A percentile compares a stretch with the other conserved stretches of the same genome.
phyloP scores from a whole-genome alignment of 2,113 vertebrate species.

The Sorex fumeus region DNA sequence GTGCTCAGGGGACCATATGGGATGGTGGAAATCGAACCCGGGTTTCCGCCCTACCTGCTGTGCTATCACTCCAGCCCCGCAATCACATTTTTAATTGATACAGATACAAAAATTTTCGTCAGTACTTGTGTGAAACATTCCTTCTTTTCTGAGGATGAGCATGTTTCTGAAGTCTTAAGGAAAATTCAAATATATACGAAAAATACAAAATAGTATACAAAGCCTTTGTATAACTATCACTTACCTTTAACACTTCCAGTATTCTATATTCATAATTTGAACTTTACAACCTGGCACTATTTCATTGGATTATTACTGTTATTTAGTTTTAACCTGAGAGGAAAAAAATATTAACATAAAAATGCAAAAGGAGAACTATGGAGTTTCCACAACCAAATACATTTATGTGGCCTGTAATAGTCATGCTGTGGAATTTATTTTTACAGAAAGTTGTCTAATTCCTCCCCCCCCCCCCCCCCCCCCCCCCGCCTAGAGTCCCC shows the following conservation, averaged over 20 bases:
- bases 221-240: background rate
- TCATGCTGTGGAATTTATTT: too few species aligned
- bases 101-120: background rate
- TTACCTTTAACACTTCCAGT: background rate
- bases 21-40: too few species aligned
- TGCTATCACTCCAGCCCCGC: too few species aligned
- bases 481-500: too few species aligned
- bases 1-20: too few species aligned
- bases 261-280: background rate
- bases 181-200: background rate
- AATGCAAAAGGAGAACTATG: too few species aligned
- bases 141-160: background rate
- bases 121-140: background rate
- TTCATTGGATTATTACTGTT: background rate
- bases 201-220: background rate
- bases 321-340: background rate
- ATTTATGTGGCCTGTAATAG: too few species aligned
- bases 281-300: accelerated
- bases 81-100: background rate
- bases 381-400: too few species aligned
- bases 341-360: too few species aligned
- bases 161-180: background rate
- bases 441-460: too few species aligned
- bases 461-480: too few species aligned
- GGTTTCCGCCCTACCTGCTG: too few species aligned